Evolutionary conservation across 2,797 vertebrate species (phyloP), one percentile per base, ranked within the genome.

Genomic region (Hippoglossus hippoglossus): DNA sequence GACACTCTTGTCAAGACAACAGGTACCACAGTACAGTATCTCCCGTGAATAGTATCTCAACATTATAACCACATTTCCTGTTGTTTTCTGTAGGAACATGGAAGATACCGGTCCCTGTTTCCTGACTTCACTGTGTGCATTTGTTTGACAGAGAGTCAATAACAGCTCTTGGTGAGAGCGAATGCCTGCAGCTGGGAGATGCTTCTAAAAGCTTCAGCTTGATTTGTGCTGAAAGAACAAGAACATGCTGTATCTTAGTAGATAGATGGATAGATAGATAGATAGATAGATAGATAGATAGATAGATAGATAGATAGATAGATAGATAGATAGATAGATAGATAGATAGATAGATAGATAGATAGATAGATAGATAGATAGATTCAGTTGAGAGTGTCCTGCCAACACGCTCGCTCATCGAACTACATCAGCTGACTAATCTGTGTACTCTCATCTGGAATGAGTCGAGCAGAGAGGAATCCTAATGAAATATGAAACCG

Each of bases 401-500:
- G 49, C 83, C 79, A 80, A 79, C 52, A 24, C n/a, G 22, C 51
- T 49, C 19, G 13, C 75, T 79, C 71, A 68, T 82, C 73, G 83
- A 77, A 86, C 77, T 75, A 51, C 79, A 79, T 66, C 81, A 63
- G 73, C 19, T 63, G 68, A 82, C 84, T 88, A 73, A 86, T 87
- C 71, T 77, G 74, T 63, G 79, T 56, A 76, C 71, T 73, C 78
- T 86, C 77, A n/a, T 85, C 79, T 73, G 80, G 62, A 85, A 79
- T 67, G 63, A 86, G 75, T 75, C 11, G 12, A 81, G 80, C 26
- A 56, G 80, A 56, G 80, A 87, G 54, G 77, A 75, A 70, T 90
- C 73, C 55, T 82, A 84, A 88, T 91, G 87, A 92, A 91, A 91
- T 85, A 81, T 74, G 77, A 88, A 89, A 85, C 79, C 12, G 28